phyloP scores from a whole-genome alignment of 2,888 invertebrate species.

The Eretmocerus hayati region DNA sequence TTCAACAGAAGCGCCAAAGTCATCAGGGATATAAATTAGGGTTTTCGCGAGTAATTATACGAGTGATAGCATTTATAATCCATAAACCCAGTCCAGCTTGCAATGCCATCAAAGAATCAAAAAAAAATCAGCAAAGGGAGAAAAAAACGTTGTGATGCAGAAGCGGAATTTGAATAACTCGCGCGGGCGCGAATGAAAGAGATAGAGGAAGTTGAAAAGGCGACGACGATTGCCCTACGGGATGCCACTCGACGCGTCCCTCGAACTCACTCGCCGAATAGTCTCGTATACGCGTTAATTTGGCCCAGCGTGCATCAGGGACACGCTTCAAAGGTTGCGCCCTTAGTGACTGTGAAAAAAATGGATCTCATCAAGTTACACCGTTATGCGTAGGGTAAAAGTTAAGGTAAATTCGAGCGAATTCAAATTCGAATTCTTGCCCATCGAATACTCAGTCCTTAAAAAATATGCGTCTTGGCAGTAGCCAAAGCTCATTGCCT shows the following conservation, averaged over 20 bases:
- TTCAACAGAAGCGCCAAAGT: too few relatives aligned
- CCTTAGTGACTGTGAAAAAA: slow-evolving; percentile 7
- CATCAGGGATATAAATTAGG: slow-evolving; percentile 21
- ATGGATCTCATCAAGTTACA: slow-evolving; percentile 6
- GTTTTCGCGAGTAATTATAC: slow-evolving; percentile 21
- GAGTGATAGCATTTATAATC: slow-evolving; percentile 18
- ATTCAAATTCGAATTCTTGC: not conserved
- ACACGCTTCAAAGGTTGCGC: not conserved
- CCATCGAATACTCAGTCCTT: too few relatives aligned
- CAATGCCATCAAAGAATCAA: not conserved
- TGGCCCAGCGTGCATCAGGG: slow-evolving; percentile 24
- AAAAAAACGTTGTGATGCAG: not conserved
- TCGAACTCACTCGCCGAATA: slow-evolving; percentile 25
- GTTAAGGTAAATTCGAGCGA: slow-evolving; percentile 15
- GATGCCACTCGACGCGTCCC: slow-evolving; percentile 41
- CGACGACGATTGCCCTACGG: slow-evolving; percentile 30
- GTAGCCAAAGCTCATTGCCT: too few relatives aligned
- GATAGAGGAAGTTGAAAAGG: too few relatives aligned
- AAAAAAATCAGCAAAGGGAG: not conserved
- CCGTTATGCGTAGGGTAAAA: slow-evolving; percentile 4
- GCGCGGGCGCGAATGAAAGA: not conserved
- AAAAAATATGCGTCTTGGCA: too few relatives aligned
- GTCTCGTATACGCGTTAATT: slow-evolving; percentile 29
- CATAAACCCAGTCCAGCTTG: too few relatives aligned
- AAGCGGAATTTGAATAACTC: slow-evolving; percentile 9